A percentile compares a stretch with the other conserved stretches of the same genome.
phyloP scores from a whole-genome alignment of 2,797 vertebrate genomes.

The Rhinichthys osculus region DNA sequence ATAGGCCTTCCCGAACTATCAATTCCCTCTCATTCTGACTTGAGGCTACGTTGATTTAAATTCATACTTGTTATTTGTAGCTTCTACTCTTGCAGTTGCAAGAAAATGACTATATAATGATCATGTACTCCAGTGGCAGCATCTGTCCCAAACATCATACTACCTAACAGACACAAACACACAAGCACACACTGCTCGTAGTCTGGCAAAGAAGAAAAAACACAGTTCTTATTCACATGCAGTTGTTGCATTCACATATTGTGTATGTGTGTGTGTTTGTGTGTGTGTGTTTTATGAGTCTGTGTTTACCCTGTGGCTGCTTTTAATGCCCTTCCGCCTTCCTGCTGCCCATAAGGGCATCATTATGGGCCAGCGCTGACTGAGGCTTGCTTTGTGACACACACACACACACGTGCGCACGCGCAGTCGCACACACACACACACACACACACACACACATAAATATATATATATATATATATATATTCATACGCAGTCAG shows the following conservation, averaged over 20 bases:
- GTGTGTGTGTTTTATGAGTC: constrained; percentile 68
- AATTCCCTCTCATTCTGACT: not conserved
- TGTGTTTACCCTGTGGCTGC: constrained; percentile 77
- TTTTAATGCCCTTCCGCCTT: constrained; percentile 75
- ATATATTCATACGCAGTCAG: constrained; percentile 25
- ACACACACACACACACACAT: constrained; percentile 27
- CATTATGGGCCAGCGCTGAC: constrained; percentile 58
- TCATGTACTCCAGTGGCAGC: not conserved
- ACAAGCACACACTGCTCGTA: constrained; percentile 4
- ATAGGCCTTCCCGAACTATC: not conserved
- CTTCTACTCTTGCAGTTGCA: constrained; percentile 1
- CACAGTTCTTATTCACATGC: constrained; percentile 50
- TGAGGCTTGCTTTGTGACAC: constrained; percentile 57
- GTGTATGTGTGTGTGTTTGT: constrained; percentile 45
- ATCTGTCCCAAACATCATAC: not conserved
- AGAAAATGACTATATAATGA: constrained; percentile 30
- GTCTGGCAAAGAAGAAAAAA: constrained; percentile 41
- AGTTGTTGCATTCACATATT: constrained; percentile 57
- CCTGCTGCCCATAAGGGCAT: constrained; percentile 60
- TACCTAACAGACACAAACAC: not conserved
- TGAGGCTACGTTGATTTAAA: not conserved
- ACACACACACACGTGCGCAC: not conserved
- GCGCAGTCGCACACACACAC: not conserved
- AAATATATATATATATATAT: constrained; percentile 9
- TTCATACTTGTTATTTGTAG: constrained; percentile 7